These are phyloP conservation scores for Scaptomyza tumidula DNA, from an alignment of 2,888 invertebrate genomes.

Conservation along the genomic window DNA sequence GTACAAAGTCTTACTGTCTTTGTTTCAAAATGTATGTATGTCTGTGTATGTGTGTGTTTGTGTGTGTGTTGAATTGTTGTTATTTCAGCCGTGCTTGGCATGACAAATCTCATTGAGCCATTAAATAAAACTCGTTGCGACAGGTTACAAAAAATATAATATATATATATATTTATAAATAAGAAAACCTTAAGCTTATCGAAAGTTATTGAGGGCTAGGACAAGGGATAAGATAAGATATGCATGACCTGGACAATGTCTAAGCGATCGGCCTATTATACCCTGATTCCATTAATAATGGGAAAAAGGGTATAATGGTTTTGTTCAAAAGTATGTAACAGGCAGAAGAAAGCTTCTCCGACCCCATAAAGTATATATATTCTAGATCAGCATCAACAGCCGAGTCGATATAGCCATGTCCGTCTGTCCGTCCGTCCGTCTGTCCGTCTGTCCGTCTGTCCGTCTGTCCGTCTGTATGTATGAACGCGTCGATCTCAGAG, in stretches of 20 bases:
- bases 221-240: slow-evolving; percentile 39
- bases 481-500: too few species aligned
- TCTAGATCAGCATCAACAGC: too few species aligned
- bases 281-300: too few species aligned
- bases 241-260: slow-evolving; percentile 48
- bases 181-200: slow-evolving; percentile 32
- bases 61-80: slow-evolving; percentile 10
- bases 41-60: background rate
- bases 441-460: too few species aligned
- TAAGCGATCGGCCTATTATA: slow-evolving; percentile 9
- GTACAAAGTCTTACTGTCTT: background rate
- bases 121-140: slow-evolving; percentile 26
- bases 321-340: too few species aligned
- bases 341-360: too few species aligned
- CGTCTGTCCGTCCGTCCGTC: too few species aligned
- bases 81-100: slow-evolving; percentile 45
- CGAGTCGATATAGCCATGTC: too few species aligned
- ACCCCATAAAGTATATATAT: too few species aligned
- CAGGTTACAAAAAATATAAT: background rate
- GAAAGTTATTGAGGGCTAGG: slow-evolving; percentile 14
- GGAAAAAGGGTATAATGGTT: too few species aligned
- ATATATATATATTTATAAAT: too few species aligned
- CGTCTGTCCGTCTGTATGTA: too few species aligned
- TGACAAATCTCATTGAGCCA: slow-evolving; percentile 27
- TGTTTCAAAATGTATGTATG: background rate